These are phyloP conservation scores for Cartodere bifasciata DNA, from an alignment of 2,888 invertebrate genomes.

Conservation along the genomic window DNA sequence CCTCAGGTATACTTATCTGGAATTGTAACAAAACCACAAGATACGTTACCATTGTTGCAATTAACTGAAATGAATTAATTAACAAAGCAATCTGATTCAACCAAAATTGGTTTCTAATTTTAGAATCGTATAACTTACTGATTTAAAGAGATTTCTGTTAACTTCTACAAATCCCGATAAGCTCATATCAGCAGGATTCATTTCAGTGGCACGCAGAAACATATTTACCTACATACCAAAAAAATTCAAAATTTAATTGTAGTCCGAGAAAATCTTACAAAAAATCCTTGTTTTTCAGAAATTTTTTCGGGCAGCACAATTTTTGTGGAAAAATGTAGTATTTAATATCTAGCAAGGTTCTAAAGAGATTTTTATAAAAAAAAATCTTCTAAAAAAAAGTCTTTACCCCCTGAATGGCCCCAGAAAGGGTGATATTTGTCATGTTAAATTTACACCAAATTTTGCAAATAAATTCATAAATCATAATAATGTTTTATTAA, in stretches of 20 bases:
- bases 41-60: slow-evolving; percentile 67
- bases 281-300: no score
- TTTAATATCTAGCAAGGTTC: no score
- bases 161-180: slow-evolving; percentile 63
- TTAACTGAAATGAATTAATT: slow-evolving; percentile 43
- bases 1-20: slow-evolving; percentile 63
- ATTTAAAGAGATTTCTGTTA: slow-evolving; percentile 59
- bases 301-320: no score
- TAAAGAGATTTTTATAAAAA: no score
- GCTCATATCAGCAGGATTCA: slow-evolving; percentile 63
- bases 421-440: no score
- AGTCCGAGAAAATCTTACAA: no score
- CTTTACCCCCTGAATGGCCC: no score
- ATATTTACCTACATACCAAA: slow-evolving; percentile 59
- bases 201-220: slow-evolving; percentile 63
- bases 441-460: no score
- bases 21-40: slow-evolving; percentile 61
- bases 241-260: background rate
- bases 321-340: no score
- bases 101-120: background rate
- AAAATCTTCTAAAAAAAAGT: no score
- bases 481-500: no score
- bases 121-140: slow-evolving; percentile 46
- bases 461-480: no score
- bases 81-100: slow-evolving; percentile 1